Base-by-base conservation (phyloP, 1,140 invertebrate species). In the Orussus abietinus region DNA sequence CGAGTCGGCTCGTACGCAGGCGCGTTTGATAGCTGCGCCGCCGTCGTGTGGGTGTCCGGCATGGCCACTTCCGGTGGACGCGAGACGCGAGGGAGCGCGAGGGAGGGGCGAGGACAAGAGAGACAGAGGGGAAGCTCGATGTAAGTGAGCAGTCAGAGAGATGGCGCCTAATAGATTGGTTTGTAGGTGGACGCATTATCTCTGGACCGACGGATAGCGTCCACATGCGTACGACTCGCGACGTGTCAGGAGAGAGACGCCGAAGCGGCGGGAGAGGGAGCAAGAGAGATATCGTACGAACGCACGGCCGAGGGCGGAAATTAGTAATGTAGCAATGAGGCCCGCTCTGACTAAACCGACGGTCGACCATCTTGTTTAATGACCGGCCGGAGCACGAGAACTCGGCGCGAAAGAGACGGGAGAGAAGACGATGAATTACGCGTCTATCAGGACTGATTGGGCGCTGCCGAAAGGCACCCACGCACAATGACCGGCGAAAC, bases 131-230 rank as follows among this genome's bases (percentile, higher is more conserved):
- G 50, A 46, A 51, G 28, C 32, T 45, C 58, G 55, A 64, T 62
- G 62, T 68, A 67, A 70, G 66, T 67, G 69, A 72, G 67, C 66
- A 70, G 66, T 69, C 65, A 66, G 62, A 64, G 66, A 64, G 66
- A 66, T 66, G 70, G 70, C 70, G 68, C 68, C 68, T 70, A 71
- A 72, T 70, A 70, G 68, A 72, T 70, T 70, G 64, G 68, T 68
- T 71, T 70, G 69, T 72, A 72, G 69, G 69, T 71, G 69, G 69
- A 69, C 62, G 62, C 59, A 70, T 70, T 69, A 68, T 70, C 53
- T 66, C 49, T 28, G 30, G 42, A 28, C 32, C 45, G 53, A 53
- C 51, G 49, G 50, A 54, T 52, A n/a, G 49, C 46, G n/a, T 22
- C 21, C 20, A 9, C 38, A 37, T 30, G 25, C 29, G 29, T 31